A percentile compares a stretch with the other conserved stretches of the same genome.
phyloP scores from a whole-genome alignment of 2,888 invertebrate genomes.

The Enchytraeus crypticus region DNA sequence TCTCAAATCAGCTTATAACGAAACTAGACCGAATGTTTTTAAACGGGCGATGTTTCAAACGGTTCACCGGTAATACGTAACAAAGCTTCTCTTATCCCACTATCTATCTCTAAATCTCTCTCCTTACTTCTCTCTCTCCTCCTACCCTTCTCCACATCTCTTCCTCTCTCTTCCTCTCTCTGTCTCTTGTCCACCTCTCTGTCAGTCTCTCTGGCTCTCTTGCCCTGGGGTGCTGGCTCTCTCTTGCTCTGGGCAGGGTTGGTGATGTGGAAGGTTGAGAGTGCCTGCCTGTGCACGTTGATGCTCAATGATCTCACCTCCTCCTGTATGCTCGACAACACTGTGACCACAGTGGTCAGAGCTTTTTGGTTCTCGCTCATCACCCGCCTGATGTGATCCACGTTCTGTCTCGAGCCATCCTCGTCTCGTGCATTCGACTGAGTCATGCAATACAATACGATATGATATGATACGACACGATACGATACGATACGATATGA shows the following conservation, averaged over 20 bases:
- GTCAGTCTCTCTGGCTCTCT: conserved; percentile 9
- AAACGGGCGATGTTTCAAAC: too few relatives aligned
- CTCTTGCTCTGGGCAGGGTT: not conserved
- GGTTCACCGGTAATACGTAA: too few relatives aligned
- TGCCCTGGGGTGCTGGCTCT: conserved; percentile 11
- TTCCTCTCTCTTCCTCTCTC: too few relatives aligned
- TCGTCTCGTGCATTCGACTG: conserved; percentile 45
- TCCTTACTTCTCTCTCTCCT: too few relatives aligned
- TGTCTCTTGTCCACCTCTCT: too few relatives aligned
- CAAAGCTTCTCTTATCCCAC: conserved; percentile 5
- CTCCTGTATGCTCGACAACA: conserved; percentile 44
- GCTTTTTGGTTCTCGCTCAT: conserved; percentile 49
- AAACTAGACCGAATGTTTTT: too few relatives aligned
- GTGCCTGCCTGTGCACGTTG: conserved; percentile 13
- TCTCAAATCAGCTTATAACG: too few relatives aligned
- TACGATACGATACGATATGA: too few relatives aligned
- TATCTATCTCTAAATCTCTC: too few relatives aligned
- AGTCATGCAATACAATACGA: too few relatives aligned
- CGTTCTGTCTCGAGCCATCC: conserved; percentile 43
- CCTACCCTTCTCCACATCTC: too few relatives aligned
- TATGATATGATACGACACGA: too few relatives aligned
- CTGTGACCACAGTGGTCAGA: conserved; percentile 45
- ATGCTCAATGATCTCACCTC: conserved; percentile 19
- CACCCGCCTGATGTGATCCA: conserved; percentile 44
- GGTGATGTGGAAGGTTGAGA: conserved; percentile 6